Evolutionary conservation across 2,113 vertebrate species (phyloP).

Genomic region (Sigmodon hispidus): DNA sequence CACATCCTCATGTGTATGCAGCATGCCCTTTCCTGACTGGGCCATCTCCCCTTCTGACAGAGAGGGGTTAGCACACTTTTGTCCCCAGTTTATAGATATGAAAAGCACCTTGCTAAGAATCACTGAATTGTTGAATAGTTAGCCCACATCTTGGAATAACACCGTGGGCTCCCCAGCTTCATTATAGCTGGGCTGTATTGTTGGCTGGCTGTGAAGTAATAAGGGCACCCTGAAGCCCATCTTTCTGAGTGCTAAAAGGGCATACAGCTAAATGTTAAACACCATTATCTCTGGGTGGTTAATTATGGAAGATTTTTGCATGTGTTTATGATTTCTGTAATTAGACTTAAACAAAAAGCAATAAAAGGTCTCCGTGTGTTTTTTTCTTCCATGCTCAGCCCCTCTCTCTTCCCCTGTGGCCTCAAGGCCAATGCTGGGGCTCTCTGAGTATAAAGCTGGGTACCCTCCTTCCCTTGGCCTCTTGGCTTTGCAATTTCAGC

Average conservation of each 20-base stretch:
- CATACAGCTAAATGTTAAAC: conserved; percentile 47
- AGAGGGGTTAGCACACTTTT: neutral
- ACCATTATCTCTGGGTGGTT: conserved; percentile 61
- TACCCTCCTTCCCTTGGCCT: conserved; percentile 55
- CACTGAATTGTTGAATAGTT: neutral
- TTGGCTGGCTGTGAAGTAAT: neutral
- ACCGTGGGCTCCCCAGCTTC: neutral
- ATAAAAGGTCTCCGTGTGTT: conserved; percentile 43
- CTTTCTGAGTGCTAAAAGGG: conserved; percentile 43
- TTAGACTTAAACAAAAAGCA: conserved; percentile 70
- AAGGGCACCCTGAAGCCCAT: neutral
- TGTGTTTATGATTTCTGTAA: conserved; percentile 72
- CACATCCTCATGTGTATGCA: neutral
- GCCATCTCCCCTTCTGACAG: neutral
- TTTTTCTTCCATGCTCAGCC: conserved; percentile 23
- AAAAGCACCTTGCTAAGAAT: conserved; percentile 2
- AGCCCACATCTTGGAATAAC: neutral
- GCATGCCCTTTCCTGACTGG: neutral
- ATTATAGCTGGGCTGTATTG: neutral
- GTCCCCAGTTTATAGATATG: conserved; percentile 30
- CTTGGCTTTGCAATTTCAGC: conserved; percentile 65
- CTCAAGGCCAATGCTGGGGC: neutral
- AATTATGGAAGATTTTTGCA: conserved; percentile 55
- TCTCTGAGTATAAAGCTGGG: neutral
- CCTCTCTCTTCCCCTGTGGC: neutral